Percentiles rank a stretch among this genome's conserved stretches.
Conservation (phyloP, 2,113 vertebrate genomes). For the Hippocampus mohnikei region DNA sequence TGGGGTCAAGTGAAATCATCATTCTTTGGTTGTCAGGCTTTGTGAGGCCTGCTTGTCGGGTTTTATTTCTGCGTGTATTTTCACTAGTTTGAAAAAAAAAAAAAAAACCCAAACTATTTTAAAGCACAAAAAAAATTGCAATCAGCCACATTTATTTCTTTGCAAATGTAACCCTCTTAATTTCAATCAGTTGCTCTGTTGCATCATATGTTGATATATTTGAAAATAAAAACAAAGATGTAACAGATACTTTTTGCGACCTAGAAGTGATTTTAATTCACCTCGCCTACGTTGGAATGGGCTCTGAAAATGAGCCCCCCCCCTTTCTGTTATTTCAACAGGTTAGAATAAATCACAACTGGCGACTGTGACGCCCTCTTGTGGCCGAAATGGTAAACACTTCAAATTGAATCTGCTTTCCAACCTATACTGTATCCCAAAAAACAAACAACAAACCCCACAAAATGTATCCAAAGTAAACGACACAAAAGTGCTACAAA, state of each 20-base stretch:
- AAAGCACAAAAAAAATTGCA: slow-evolving; percentile 13
- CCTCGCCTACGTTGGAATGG: too few relatives aligned
- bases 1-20: neutral
- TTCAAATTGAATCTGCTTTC: slow-evolving; percentile 22
- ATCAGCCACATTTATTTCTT: neutral
- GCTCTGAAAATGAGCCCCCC: too few relatives aligned
- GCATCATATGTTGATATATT: neutral
- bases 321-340: neutral
- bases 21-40: slow-evolving; percentile 15
- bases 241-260: neutral
- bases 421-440: slow-evolving; percentile 17
- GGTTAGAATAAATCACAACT: neutral
- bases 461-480: slow-evolving; percentile 32
- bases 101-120: slow-evolving; percentile 53
- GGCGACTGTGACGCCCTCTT: slow-evolving; percentile 25
- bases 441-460: slow-evolving; percentile 29
- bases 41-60: slow-evolving; percentile 26
- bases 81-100: slow-evolving; percentile 62
- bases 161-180: neutral
- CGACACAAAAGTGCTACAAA: slow-evolving; percentile 32
- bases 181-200: neutral
- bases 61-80: slow-evolving; percentile 69
- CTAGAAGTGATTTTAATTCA: neutral
- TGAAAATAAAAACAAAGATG: neutral
- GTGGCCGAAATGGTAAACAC: slow-evolving; percentile 40